Base-by-base conservation (phyloP, 2,888 invertebrate species). In the Bellardia pandia region DNA sequence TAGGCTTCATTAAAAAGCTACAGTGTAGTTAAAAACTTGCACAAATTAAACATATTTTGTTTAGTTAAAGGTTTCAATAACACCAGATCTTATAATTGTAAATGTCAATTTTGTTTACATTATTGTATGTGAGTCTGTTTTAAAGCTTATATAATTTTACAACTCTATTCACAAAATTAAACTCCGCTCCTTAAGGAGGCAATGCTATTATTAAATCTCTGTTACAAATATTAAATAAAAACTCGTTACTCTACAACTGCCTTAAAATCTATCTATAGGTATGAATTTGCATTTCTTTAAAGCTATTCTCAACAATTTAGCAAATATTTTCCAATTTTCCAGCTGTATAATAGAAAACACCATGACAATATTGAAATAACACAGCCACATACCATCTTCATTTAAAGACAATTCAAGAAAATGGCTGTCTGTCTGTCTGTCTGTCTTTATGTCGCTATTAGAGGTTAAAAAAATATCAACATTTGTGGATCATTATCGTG, bases 401-500 rank as follows among this genome's bases (percentile, higher is more conserved):
- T 14, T 60, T 33, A 13, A 60, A 33, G 14, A 64, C 37, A 40
- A 33, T 40, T 37, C 9, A 40, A 40, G 62, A 40, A 40, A 64
- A 6, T 40, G 40, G 11, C 16, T 64, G n/a, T 58, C 1, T 13
- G 23, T 58, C 16, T 64, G n/a, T 58, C 1, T 13, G 23, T 58
- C 6, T 58, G 58, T 58, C 23, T 9, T 3, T 23, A 30, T 23
- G 9, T 58, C 0, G 23, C 23, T 23, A 23, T 23, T 23, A 23
- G 23, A 23, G 23, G 23, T 23, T 4, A 60, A 60, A 30, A 58
- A 58, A 60, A 56, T 11, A 14, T 16, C 7, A 30, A 58, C 13
- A 48, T 68, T 68, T 42, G 11, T 4, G 14, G 4, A 69, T 58
- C 78, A 78, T 78, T 78, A 78, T 69, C 33, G 30, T 14, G 45